Conservation (phyloP, 2,888 invertebrate genomes). For the Ellobium chinense region DNA sequence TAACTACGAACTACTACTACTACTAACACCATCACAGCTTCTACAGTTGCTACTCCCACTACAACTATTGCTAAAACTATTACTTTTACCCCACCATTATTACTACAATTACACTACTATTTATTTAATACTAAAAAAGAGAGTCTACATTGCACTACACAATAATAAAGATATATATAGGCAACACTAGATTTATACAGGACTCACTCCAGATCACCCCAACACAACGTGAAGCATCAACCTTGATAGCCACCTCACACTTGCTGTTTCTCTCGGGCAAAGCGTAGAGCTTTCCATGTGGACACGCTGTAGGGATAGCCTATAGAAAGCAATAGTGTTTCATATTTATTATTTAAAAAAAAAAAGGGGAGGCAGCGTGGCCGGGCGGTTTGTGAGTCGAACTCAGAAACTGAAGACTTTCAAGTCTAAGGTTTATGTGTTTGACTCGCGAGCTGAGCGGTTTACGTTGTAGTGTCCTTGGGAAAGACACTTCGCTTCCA, state of each 20-base stretch:
- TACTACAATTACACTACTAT: neutral
- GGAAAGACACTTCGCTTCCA: too few species aligned
- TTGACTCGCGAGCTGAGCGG: too few species aligned
- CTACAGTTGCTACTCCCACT: neutral
- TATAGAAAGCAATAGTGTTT: neutral
- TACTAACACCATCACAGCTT: neutral
- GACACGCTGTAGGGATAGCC: constrained; percentile 42
- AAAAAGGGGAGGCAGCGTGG: too few species aligned
- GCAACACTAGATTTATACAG: neutral
- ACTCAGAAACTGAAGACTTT: too few species aligned
- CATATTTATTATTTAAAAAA: too few species aligned
- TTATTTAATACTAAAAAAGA: too few species aligned
- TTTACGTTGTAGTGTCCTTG: too few species aligned
- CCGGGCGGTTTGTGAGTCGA: too few species aligned
- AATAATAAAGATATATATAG: neutral
- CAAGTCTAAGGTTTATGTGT: too few species aligned
- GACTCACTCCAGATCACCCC: constrained; percentile 41
- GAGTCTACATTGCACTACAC: too few species aligned
- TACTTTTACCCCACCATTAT: neutral
- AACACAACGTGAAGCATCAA: constrained; percentile 29
- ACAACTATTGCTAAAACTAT: neutral
- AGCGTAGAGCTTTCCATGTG: constrained; percentile 26
- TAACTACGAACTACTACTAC: neutral
- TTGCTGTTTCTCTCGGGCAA: neutral
- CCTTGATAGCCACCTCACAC: constrained; percentile 13